Evolutionary conservation across 2,797 vertebrate genomes (phyloP).

Genomic region (Sebastes umbrosus): DNA sequence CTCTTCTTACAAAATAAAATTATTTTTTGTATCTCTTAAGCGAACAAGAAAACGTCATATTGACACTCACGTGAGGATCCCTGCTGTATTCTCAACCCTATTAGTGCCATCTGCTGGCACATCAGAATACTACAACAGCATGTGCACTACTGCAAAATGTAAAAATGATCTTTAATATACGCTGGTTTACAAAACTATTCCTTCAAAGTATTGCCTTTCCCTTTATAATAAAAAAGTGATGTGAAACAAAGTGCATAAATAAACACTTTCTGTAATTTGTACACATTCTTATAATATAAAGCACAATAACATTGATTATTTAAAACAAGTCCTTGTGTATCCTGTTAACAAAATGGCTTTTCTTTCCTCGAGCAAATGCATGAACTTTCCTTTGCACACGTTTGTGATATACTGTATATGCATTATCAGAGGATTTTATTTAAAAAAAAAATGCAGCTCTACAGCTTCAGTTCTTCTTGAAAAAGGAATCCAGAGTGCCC

Average conservation of each 20-base stretch:
- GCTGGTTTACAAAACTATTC: background rate
- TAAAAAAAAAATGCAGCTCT: background rate
- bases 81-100: background rate
- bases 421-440: background rate
- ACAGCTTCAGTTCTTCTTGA: conserved; percentile 80
- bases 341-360: background rate
- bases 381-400: background rate
- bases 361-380: background rate
- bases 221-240: background rate
- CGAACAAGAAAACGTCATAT: background rate
- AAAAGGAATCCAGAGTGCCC: conserved; percentile 90
- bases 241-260: background rate
- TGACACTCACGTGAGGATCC: background rate
- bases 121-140: conserved; percentile 14
- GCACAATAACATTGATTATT: background rate
- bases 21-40: background rate
- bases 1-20: background rate
- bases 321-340: background rate
- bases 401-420: background rate
- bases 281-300: background rate
- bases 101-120: conserved; percentile 33
- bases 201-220: background rate
- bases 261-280: background rate
- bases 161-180: conserved; percentile 5
- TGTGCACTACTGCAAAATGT: background rate